A percentile compares a stretch with the other conserved stretches of the same genome.
These are phyloP conservation scores for Eolophus roseicapilla DNA, from an alignment of 2,113 vertebrate species.

Conservation along the genomic window DNA sequence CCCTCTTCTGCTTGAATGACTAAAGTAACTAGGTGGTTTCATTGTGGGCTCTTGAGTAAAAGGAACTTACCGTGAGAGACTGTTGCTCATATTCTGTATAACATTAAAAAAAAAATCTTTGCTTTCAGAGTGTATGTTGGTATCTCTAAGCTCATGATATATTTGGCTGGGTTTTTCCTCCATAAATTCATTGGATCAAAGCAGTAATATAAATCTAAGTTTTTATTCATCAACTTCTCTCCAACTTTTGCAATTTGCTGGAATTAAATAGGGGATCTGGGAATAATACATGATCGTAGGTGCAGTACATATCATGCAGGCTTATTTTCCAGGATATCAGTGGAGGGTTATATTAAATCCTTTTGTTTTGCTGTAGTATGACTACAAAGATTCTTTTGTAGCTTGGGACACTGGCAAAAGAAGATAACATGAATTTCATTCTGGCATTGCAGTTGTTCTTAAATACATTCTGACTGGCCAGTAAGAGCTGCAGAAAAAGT, in stretches of 20 bases:
- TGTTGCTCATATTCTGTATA: background rate
- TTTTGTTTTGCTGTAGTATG: conserved; percentile 1
- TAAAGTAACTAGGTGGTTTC: background rate
- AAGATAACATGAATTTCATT: conserved; percentile 47
- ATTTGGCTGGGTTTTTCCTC: background rate
- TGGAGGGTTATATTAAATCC: conserved; percentile 6
- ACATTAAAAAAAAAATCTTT: background rate
- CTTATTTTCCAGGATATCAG: conserved; percentile 9
- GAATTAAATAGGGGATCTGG: conserved; percentile 30
- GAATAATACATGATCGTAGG: background rate
- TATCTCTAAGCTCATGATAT: background rate
- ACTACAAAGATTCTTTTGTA: conserved; percentile 16
- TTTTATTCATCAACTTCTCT: conserved; percentile 14
- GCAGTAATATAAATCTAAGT: background rate
- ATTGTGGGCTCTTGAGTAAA: background rate
- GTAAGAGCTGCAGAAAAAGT: background rate
- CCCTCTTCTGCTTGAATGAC: background rate
- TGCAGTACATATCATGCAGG: background rate
- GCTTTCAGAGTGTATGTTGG: background rate
- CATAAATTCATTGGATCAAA: background rate
- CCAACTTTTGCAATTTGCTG: background rate
- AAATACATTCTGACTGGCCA: conserved; percentile 1
- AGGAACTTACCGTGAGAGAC: background rate
- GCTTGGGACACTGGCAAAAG: conserved; percentile 23
- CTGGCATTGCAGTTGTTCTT: conserved; percentile 21